Evolutionary conservation across 53 echinoderm and acorn worm genomes (phyloP), one percentile per base, ranked within the genome.

Genomic region (Antedon mediterranea): DNA sequence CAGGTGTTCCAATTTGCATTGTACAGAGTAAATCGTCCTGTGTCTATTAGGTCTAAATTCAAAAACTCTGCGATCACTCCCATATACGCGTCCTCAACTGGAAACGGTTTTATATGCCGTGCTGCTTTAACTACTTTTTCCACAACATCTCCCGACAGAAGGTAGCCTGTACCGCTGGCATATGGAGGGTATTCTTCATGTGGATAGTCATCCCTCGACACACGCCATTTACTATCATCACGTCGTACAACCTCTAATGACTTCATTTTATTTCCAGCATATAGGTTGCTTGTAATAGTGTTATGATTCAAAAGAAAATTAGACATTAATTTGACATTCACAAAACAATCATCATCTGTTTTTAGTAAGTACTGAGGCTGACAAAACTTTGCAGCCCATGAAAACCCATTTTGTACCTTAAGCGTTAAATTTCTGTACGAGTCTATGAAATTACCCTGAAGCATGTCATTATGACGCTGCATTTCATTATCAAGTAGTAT

Each of bases 291-390:
- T 28, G 32, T 81, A n/a, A 79, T 79, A 31, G 79, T 80, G 74
- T 98, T 88, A 72, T 84, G 76, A 0, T 79, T 82, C 5, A 44
- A 72, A 0, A 98, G 83, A 32, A 86, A 90, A n/a, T 81, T 44
- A 26, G 90, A 82, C 13, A 98, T 41, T 2, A 82, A 75, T 74
- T 85, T 84, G 28, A 90, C 84, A 75, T 91, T 98, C 11, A 92
- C 92, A 32, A 92, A 98, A 43, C 92, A 90, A 77, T 98, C 90
- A 32, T 97, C 98, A 29, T 90, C 90, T 4, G 92, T 90, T 86
- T 98, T 98, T 7, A 98, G 82, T n/a, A 93, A 42, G 73, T 78
- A 98, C 34, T 82, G 80, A 32, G 98, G 89, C 71, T 74, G 84
- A 81, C 98, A 98, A 76, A 85, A 77, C 28, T 86, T 82, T 31